A percentile compares a stretch with the other conserved stretches of the same genome.
Conservation (phyloP, 2,888 invertebrate species). For the Siphlonurus alternatus region DNA sequence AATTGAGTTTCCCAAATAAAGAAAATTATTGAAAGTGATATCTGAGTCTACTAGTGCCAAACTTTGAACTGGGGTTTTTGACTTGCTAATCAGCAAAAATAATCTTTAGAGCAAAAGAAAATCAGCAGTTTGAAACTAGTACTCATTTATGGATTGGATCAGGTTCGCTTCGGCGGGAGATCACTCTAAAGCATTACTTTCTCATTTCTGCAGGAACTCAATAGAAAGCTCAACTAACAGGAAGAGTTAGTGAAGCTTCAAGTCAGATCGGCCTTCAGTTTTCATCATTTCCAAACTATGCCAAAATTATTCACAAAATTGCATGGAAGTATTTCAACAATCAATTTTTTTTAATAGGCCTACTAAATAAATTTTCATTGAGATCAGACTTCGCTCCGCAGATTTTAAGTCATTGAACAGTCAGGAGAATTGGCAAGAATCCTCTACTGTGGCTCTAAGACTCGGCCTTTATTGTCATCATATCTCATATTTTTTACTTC, state of each 20-base stretch:
- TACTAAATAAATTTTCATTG: neutral
- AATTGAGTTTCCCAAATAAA: no score
- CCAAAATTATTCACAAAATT: no score
- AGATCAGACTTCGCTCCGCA: neutral
- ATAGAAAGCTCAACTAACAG: neutral
- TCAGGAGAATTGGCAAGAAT: neutral
- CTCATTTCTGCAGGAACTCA: neutral
- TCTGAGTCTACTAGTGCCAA: no score
- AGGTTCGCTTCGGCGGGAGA: neutral
- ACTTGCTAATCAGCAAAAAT: no score
- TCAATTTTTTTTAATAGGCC: neutral
- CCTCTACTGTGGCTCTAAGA: neutral
- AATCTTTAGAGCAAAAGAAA: no score
- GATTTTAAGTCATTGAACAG: neutral
- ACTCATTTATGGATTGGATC: no score
- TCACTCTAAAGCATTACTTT: neutral
- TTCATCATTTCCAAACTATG: neutral
- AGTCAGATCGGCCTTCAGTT: neutral
- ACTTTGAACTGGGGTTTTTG: no score
- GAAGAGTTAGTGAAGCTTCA: neutral
- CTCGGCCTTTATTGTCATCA: constrained; percentile 3
- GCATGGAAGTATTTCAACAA: no score
- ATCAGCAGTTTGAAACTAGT: no score
- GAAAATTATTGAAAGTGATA: no score
- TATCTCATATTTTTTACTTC: no score